Evolutionary conservation across 2,888 invertebrate species (phyloP), one percentile per base, ranked within the genome.

Genomic region (Agonopterix subpropinquella): DNA sequence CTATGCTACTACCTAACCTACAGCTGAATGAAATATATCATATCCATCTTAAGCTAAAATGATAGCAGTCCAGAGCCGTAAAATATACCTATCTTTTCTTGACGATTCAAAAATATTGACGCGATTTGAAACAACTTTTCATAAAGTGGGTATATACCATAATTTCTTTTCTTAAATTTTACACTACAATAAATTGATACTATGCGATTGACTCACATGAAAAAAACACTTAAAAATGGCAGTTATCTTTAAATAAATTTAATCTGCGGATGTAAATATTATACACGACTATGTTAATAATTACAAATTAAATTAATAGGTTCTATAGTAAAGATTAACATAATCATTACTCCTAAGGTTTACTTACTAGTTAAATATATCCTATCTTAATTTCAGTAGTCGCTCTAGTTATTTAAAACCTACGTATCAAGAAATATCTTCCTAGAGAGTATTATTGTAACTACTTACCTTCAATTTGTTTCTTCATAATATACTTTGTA

Each of bases 281-380:
- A 80, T 81, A 85, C 79, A 80, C 75, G 67, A 81, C 70, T 79
- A 80, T 80, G 78, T 82, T 78, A 78, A 80, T 81, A 81, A 80
- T 76, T 78, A 79, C 74, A 80, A 81, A 82, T 76, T 78, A 80
- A 84, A 83, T 77, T 75, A 80, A 77, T 83, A 82, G 80, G 72
- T 75, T 74, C 77, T 82, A 81, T 79, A 80, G 77, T 79, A 80
- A 83, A 80, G 77, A 78, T 78, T 85, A 84, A 84, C 80, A 82
- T 86, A 85, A 84, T 87, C 87, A 82, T 83, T 82, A 81, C 65
- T 74, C 28, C 73, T 85, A 84, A 83, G 81, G 76, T 74, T 77
- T 74, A 78, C 72, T 81, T 74, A 78, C 72, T 81, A 80, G 77
- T 67, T 78, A 75, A 77, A 65, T 39, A 59, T 73, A 80, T 81